phyloP scores from a whole-genome alignment of 92 coral and sea anemone genomes.

The Siderastrea radians region DNA sequence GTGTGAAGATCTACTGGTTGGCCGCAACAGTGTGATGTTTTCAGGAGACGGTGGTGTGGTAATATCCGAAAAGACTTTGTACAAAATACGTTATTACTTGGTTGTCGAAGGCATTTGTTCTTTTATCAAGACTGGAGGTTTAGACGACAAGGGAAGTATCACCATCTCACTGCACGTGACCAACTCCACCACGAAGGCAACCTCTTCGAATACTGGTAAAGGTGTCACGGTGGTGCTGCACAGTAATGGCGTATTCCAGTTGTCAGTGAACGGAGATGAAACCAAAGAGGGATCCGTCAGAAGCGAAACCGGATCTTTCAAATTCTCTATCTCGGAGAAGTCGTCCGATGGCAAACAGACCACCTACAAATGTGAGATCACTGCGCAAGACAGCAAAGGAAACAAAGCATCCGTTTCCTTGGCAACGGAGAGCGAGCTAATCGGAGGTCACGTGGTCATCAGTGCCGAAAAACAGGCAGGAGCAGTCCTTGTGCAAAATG shows the following conservation, averaged over 20 bases:
- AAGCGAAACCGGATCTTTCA: constrained; percentile 17
- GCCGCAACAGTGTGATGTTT: constrained; percentile 76
- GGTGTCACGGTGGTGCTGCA: constrained; percentile 6
- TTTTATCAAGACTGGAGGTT: constrained; percentile 19
- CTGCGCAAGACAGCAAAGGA: constrained; percentile 25
- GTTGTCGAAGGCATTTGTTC: constrained; percentile 5
- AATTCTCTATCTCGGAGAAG: constrained; percentile 2
- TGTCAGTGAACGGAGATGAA: neutral
- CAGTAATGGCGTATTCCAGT: constrained; percentile 19
- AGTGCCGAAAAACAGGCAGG: constrained; percentile 16
- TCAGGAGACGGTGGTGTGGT: constrained; percentile 80
- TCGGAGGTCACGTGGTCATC: constrained; percentile 13
- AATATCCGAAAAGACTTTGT: constrained; percentile 44
- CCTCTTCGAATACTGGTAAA: neutral
- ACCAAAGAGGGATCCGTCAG: constrained; percentile 9
- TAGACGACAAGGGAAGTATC: neutral
- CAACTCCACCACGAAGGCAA: neutral
- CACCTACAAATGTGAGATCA: constrained; percentile 18
- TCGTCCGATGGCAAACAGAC: neutral
- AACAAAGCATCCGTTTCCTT: constrained; percentile 7
- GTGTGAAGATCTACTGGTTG: constrained; percentile 79
- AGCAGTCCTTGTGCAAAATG: constrained; percentile 33
- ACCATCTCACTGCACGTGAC: constrained; percentile 21
- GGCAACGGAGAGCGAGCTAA: constrained; percentile 15
- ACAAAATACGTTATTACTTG: neutral